Percentiles rank a stretch among this genome's conserved stretches.
These are phyloP conservation scores for Mythimna vitellina DNA, from an alignment of 2,888 invertebrate genomes.

Conservation along the genomic window DNA sequence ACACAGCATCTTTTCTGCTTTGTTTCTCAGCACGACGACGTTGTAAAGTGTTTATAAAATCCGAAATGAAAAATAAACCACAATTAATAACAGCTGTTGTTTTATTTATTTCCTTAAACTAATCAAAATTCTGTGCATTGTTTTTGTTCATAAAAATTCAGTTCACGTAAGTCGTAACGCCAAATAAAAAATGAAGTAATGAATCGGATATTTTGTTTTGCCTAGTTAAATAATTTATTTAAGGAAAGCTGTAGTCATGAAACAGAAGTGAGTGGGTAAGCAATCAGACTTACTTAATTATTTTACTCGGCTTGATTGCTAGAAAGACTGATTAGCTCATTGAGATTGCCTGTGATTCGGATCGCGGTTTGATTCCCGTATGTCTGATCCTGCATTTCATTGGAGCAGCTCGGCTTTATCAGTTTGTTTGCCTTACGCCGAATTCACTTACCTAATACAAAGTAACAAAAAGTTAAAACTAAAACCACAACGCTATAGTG, in stretches of 20 bases:
- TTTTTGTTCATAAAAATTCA: slow-evolving; percentile 39
- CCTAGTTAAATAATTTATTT: background rate
- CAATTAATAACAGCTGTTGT: slow-evolving; percentile 34
- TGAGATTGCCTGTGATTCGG: slow-evolving; percentile 14
- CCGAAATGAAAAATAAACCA: slow-evolving; percentile 15
- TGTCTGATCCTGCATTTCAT: background rate
- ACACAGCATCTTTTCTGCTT: background rate
- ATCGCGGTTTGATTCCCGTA: slow-evolving; percentile 9
- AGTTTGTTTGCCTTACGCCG: background rate
- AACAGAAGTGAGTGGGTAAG: background rate
- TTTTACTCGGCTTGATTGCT: slow-evolving; percentile 18
- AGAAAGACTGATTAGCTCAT: slow-evolving; percentile 17
- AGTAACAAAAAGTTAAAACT: too few relatives aligned
- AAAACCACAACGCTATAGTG: too few relatives aligned
- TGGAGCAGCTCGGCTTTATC: background rate
- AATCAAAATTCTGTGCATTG: slow-evolving; percentile 40
- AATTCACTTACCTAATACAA: too few relatives aligned
- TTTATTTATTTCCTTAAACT: slow-evolving; percentile 45
- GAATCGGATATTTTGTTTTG: slow-evolving; percentile 32
- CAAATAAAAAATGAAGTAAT: slow-evolving; percentile 45
- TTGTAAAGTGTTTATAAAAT: background rate
- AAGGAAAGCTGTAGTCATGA: background rate
- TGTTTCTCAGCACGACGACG: background rate
- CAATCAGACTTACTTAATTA: slow-evolving; percentile 11
- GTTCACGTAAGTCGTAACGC: slow-evolving; percentile 43